Percentiles rank a stretch among this genome's conserved stretches.
Evolutionary conservation across 92 coral and sea anemone genomes (phyloP).

Genomic region (Phenganax stokvisi): DNA sequence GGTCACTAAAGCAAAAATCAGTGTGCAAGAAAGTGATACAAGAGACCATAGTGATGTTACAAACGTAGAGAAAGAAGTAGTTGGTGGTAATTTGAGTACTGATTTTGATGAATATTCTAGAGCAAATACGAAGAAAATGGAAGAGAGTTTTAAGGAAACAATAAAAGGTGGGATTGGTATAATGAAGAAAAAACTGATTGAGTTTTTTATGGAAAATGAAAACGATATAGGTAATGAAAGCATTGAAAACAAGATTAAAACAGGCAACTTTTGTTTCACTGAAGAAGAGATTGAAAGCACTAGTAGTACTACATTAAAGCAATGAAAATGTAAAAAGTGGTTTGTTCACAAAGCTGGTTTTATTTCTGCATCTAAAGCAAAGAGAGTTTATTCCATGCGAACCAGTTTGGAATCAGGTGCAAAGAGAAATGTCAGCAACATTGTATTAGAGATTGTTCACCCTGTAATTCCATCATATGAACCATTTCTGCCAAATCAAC

Average conservation of each 20-base stretch:
- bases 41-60: not conserved
- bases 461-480: not conserved
- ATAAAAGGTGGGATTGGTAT: too few relatives aligned
- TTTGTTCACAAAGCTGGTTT: slow-evolving; percentile 54
- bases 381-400: slow-evolving; percentile 60
- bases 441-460: not conserved
- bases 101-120: not conserved
- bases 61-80: too few relatives aligned
- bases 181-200: too few relatives aligned
- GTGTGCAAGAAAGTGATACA: not conserved
- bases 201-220: too few relatives aligned
- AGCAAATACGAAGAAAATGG: not conserved
- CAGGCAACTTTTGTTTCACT: not conserved
- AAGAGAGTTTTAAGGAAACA: not conserved
- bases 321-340: slow-evolving; percentile 61
- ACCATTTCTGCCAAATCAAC: not conserved
- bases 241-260: too few relatives aligned
- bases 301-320: not conserved
- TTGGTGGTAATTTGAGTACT: too few relatives aligned
- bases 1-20: too few relatives aligned
- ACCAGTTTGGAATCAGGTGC: slow-evolving; percentile 45
- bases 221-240: too few relatives aligned
- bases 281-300: not conserved
- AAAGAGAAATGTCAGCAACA: slow-evolving; percentile 28
- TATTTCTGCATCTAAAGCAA: slow-evolving; percentile 59